phyloP scores from a whole-genome alignment of 2,888 invertebrate species.

The Parascotia fuliginaria region DNA sequence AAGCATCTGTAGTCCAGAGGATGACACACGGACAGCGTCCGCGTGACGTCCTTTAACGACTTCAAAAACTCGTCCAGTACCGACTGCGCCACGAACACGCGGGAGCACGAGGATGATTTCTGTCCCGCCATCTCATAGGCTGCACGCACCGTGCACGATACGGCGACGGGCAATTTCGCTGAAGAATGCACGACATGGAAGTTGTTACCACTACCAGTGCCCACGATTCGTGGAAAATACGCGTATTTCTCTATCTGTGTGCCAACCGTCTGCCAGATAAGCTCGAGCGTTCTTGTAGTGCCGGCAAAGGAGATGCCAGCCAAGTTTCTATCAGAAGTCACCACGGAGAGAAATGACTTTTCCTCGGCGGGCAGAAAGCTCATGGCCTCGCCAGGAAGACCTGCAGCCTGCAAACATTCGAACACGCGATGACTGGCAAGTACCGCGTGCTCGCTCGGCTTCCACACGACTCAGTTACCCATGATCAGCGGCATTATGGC shows the following conservation, averaged over 20 bases:
- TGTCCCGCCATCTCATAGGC: slow-evolving; percentile 97
- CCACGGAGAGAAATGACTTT: slow-evolving; percentile 94
- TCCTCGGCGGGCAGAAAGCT: slow-evolving; percentile 97
- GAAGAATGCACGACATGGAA: slow-evolving; percentile 96
- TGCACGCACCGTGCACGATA: slow-evolving; percentile 91
- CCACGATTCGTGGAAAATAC: slow-evolving; percentile 94
- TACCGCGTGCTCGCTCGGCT: slow-evolving; percentile 96
- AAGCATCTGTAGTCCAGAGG: slow-evolving; percentile 91
- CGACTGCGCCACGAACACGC: slow-evolving; percentile 95
- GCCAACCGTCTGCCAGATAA: slow-evolving; percentile 94
- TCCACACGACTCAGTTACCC: slow-evolving; percentile 96
- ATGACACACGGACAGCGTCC: slow-evolving; percentile 92
- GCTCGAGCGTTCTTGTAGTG: slow-evolving; percentile 94
- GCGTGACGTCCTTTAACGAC: slow-evolving; percentile 80
- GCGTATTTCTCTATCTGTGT: slow-evolving; percentile 91
- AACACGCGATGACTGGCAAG: slow-evolving; percentile 95
- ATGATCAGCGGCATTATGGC: slow-evolving; percentile 92
- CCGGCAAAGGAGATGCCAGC: slow-evolving; percentile 98
- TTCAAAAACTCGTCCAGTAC: slow-evolving; percentile 86
- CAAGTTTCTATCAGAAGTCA: slow-evolving; percentile 91
- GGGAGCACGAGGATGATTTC: slow-evolving; percentile 97
- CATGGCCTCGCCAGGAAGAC: slow-evolving; percentile 95
- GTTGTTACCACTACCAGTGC: slow-evolving; percentile 98
- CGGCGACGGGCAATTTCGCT: slow-evolving; percentile 91
- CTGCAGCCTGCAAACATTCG: slow-evolving; percentile 94